Conservation (phyloP, 2,888 invertebrate species). For the Drosophila sordidula region DNA sequence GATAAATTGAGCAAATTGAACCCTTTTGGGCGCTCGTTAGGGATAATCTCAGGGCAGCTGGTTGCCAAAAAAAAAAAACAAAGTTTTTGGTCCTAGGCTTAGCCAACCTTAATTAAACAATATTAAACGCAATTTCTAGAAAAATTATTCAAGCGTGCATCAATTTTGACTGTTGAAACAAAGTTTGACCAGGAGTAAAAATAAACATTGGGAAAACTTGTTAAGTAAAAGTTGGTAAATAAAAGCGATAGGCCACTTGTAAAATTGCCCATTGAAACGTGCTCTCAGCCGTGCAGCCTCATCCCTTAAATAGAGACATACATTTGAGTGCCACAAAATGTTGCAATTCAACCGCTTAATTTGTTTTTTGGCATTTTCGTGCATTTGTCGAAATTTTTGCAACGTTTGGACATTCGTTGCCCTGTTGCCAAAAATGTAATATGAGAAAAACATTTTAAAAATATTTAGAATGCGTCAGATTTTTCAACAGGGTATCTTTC, state of each 20-base stretch:
- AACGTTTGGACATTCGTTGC: not conserved
- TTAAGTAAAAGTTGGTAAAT: constrained; percentile 11
- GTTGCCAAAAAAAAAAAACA: constrained; percentile 26
- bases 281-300: too few relatives aligned
- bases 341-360: constrained; percentile 52
- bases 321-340: constrained; percentile 23
- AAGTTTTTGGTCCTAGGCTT: constrained; percentile 23
- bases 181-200: not conserved
- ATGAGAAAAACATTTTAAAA: not conserved
- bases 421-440: not conserved
- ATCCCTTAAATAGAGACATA: not conserved
- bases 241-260: constrained; percentile 10
- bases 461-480: not conserved
- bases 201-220: not conserved
- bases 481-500: not conserved
- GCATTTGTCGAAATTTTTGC: not conserved
- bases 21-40: constrained; percentile 23
- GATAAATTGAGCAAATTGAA: constrained; percentile 51
- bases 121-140: constrained; percentile 49
- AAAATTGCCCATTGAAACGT: too few relatives aligned
- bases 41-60: constrained; percentile 19
- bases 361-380: constrained; percentile 28
- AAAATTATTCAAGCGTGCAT: constrained; percentile 52
- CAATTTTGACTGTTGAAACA: constrained; percentile 29
- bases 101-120: constrained; percentile 64